Conservation (phyloP, 2,797 vertebrate genomes). For the Tauraco hartlaubi region DNA sequence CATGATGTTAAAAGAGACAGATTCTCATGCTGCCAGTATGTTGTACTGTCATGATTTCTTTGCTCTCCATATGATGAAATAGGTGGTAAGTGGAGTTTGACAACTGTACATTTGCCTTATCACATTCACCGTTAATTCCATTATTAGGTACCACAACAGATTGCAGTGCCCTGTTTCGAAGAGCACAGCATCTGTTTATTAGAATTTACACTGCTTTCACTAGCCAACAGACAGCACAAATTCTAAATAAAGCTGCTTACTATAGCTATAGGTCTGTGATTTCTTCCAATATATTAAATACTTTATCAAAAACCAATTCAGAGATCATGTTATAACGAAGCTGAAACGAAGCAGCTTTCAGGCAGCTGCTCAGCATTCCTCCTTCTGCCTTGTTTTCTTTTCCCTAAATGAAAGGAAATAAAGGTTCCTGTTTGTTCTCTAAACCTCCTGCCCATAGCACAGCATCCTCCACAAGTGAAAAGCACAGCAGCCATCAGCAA, state of each 20-base stretch:
- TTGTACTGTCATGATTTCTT: constrained; percentile 5
- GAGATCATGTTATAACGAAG: not conserved
- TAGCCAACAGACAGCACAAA: not conserved
- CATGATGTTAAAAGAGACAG: constrained; percentile 2
- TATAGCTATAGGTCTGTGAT: not conserved
- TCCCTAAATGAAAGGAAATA: constrained; percentile 58
- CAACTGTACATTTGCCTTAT: not conserved
- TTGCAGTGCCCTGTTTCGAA: not conserved
- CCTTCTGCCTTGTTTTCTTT: constrained; percentile 43
- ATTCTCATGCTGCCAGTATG: not conserved
- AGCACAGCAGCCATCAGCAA: not conserved
- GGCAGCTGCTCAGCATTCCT: constrained; percentile 50
- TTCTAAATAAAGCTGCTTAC: not conserved
- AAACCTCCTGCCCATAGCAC: constrained; percentile 24
- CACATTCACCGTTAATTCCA: not conserved
- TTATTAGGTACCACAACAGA: not conserved
- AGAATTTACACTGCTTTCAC: not conserved
- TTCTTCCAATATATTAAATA: not conserved
- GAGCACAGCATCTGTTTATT: not conserved
- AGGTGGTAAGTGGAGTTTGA: not conserved
- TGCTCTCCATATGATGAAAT: constrained; percentile 1
- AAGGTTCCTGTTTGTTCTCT: constrained; percentile 71
- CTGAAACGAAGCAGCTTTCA: constrained; percentile 36
- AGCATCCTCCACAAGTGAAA: constrained; percentile 39
- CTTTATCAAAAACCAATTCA: not conserved